phyloP scores from a whole-genome alignment of 2,888 invertebrate species.

The Zaprionus lineosus region DNA sequence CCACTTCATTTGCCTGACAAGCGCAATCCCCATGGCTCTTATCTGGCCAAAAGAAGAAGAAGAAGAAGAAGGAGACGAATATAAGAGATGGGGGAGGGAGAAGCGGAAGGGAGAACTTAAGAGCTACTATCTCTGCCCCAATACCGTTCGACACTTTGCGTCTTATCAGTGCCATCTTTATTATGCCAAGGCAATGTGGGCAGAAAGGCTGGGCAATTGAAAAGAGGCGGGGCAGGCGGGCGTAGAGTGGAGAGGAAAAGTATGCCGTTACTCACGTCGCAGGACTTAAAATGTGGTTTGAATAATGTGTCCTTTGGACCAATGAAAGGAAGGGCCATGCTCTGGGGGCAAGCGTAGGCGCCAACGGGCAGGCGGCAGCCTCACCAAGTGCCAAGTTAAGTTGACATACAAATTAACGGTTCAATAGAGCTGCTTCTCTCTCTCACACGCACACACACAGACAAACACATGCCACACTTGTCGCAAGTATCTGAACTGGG shows the following conservation, averaged over 20 bases:
- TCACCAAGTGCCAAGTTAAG: slow-evolving; percentile 60
- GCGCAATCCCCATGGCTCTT: slow-evolving; percentile 29
- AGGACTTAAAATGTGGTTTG: slow-evolving; percentile 44
- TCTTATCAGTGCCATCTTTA: slow-evolving; percentile 55
- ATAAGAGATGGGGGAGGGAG: slow-evolving; percentile 1
- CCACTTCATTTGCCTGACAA: slow-evolving; percentile 64
- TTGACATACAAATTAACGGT: slow-evolving; percentile 72
- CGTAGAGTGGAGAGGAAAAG: slow-evolving; percentile 11
- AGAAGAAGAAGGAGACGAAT: neutral
- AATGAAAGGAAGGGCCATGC: no score
- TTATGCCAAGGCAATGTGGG: slow-evolving; percentile 50
- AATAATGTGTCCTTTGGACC: slow-evolving; percentile 38
- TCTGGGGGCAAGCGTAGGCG: slow-evolving; percentile 16
- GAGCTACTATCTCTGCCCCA: slow-evolving; percentile 23
- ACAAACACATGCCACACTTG: slow-evolving; percentile 7
- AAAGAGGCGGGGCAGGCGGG: slow-evolving; percentile 15
- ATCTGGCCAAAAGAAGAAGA: slow-evolving; percentile 25
- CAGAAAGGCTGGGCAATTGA: slow-evolving; percentile 48
- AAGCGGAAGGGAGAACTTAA: slow-evolving; percentile 8
- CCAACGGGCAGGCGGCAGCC: slow-evolving; percentile 24
- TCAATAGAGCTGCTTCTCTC: slow-evolving; percentile 70
- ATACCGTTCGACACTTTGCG: slow-evolving; percentile 18
- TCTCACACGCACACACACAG: slow-evolving; percentile 1
- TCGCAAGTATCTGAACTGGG: slow-evolving; percentile 49
- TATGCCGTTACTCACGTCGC: slow-evolving; percentile 46